phyloP scores from a whole-genome alignment of 1,140 invertebrate species.

The Drosophila tani region DNA sequence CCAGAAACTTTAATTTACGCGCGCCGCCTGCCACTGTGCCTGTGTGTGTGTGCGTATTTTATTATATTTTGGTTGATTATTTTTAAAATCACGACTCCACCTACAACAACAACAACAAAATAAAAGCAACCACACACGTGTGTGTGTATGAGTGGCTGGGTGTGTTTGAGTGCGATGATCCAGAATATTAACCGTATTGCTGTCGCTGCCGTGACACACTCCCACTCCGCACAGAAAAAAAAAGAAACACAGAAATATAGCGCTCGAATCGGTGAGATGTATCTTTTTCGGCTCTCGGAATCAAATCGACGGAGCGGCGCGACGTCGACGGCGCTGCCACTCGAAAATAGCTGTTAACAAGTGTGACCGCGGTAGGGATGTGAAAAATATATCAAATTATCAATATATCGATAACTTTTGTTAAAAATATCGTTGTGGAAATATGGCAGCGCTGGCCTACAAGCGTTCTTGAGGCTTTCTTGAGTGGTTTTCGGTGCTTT shows the following conservation, averaged over 20 bases:
- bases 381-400: not conserved
- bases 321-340: too few relatives aligned
- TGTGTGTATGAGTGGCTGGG: not conserved
- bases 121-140: constrained; percentile 9
- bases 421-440: not conserved
- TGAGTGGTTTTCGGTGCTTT: too few relatives aligned
- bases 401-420: not conserved
- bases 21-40: constrained; percentile 1
- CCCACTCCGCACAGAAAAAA: constrained; percentile 23
- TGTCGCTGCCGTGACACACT: constrained; percentile 9
- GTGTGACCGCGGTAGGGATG: not conserved
- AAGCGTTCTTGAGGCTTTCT: too few relatives aligned
- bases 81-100: constrained; percentile 38
- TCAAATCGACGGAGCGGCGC: not conserved
- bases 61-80: constrained; percentile 15
- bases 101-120: constrained; percentile 11
- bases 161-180: constrained; percentile 14
- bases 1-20: constrained; percentile 31
- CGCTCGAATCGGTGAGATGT: constrained; percentile 1
- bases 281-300: constrained; percentile 2
- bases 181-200: constrained; percentile 17
- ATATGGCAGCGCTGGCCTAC: not conserved
- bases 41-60: constrained; percentile 6
- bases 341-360: not conserved
- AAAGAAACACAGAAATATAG: not conserved